phyloP scores from a whole-genome alignment of 2,113 vertebrate species.

The Saiga tatarica region DNA sequence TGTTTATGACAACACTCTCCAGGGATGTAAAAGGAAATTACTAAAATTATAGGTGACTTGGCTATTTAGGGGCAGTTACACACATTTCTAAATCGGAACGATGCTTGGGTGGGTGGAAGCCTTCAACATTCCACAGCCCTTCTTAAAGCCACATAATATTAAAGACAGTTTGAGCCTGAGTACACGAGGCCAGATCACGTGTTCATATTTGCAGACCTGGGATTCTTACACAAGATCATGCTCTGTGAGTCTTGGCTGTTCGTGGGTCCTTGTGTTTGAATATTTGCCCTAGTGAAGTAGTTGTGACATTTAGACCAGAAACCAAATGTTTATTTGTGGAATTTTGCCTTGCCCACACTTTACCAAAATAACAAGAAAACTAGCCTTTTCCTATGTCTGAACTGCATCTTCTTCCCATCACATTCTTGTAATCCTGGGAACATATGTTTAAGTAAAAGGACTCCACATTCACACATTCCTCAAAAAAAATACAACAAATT shows the following conservation, averaged over 20 bases:
- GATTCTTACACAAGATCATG: not conserved
- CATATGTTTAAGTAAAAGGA: not conserved
- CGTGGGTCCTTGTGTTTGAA: not conserved
- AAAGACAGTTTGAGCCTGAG: conserved; percentile 20
- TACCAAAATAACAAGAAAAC: conserved; percentile 50
- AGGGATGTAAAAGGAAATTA: conserved; percentile 61
- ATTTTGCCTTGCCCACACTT: conserved; percentile 55
- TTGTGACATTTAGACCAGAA: not conserved
- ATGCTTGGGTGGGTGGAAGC: conserved; percentile 25
- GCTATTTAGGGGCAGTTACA: conserved; percentile 70
- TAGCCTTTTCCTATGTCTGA: conserved; percentile 50
- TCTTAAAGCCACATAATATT: conserved; percentile 34
- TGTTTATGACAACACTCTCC: conserved; percentile 68
- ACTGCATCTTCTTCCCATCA: conserved; percentile 37
- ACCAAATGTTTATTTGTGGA: conserved; percentile 52
- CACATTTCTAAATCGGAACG: conserved; percentile 71
- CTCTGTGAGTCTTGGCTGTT: not conserved
- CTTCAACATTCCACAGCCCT: conserved; percentile 40
- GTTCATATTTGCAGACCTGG: not conserved
- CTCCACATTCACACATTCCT: not conserved
- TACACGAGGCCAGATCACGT: not conserved
- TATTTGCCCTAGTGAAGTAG: not conserved
- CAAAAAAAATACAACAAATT: conserved; percentile 1
- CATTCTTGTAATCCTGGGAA: conserved; percentile 21
- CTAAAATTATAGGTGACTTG: conserved; percentile 68